Evolutionary conservation across 2,888 invertebrate genomes (phyloP).

Genomic region (Sarcophaga carnaria): DNA sequence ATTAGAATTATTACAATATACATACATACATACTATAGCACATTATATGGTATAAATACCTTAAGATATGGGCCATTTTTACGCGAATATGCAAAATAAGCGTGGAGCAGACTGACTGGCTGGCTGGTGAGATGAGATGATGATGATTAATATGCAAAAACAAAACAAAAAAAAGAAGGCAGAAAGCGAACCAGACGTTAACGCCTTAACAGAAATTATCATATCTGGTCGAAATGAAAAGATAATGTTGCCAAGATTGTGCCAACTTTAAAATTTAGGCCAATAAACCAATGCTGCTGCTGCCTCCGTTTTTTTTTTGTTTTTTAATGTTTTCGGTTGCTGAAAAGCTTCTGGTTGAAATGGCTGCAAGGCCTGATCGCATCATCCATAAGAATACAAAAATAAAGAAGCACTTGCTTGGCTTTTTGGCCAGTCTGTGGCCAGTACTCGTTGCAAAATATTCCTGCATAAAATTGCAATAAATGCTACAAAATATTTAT

Average conservation of each 20-base stretch:
- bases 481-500: neutral
- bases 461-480: conserved; percentile 39
- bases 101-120: too few species aligned
- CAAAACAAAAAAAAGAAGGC: conserved; percentile 13
- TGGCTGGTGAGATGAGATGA: too few species aligned
- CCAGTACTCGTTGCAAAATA: neutral
- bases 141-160: conserved; percentile 54
- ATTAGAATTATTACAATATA: neutral
- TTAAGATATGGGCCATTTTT: neutral
- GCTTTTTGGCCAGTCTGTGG: too few species aligned
- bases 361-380: conserved; percentile 53
- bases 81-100: conserved; percentile 37
- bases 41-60: neutral
- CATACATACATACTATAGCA: too few species aligned
- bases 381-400: conserved; percentile 46
- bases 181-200: conserved; percentile 56
- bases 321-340: conserved; percentile 41
- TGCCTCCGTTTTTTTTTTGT: too few species aligned
- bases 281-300: conserved; percentile 12
- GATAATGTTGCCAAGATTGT: conserved; percentile 48
- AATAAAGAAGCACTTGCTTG: conserved; percentile 55
- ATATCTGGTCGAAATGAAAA: conserved; percentile 52
- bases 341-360: conserved; percentile 70
- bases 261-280: conserved; percentile 50
- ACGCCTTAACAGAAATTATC: conserved; percentile 62